Evolutionary conservation across 1,140 invertebrate genomes (phyloP).

Genomic region (Chionoecetes opilio): DNA sequence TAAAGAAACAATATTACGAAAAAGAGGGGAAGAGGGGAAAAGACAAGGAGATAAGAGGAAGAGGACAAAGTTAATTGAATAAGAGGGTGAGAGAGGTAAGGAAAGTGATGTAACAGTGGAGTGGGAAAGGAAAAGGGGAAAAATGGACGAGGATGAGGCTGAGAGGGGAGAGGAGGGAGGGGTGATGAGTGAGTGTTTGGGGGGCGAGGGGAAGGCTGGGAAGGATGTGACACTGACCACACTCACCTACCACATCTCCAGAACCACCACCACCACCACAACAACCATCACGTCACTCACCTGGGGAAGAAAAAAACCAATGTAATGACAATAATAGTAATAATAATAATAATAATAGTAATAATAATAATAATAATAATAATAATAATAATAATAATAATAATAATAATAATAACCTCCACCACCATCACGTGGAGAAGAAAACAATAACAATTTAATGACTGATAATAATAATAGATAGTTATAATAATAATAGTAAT

Average conservation of each 20-base stretch:
- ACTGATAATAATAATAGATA: not conserved
- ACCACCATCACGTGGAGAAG: no score
- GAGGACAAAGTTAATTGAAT: no score
- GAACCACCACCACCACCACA: not conserved
- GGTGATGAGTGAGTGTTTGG: not conserved
- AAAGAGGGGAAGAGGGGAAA: no score
- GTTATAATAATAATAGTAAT: not conserved
- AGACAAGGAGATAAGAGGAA: no score
- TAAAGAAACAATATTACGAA: no score
- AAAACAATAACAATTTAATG: not conserved
- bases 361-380: not conserved
- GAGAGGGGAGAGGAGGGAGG: not conserved
- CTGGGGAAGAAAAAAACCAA: not conserved
- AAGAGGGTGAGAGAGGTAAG: no score
- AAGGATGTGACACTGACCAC: not conserved
- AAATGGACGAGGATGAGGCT: not conserved
- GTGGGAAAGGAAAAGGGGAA: not conserved
- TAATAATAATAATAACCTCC: not conserved
- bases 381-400: not conserved
- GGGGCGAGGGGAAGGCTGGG: not conserved
- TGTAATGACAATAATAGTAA: not conserved
- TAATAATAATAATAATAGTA: conserved; percentile 10
- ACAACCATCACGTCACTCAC: not conserved
- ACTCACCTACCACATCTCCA: not conserved
- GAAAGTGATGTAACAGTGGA: no score